Conservation (phyloP, 2,888 invertebrate species). For the Ditylenchus weischeri region DNA sequence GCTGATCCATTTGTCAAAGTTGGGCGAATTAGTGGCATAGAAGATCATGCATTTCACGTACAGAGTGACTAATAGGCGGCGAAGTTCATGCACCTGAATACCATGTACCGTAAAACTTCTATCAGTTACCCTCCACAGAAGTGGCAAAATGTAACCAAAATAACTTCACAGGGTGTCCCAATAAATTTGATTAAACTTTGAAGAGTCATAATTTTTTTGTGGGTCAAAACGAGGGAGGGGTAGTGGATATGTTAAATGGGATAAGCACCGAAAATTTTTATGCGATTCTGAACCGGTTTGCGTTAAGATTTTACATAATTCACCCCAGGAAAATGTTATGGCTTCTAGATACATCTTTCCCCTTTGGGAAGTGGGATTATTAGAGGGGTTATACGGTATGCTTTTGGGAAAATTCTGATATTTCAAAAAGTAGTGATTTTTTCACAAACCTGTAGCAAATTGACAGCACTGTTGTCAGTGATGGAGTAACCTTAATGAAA, state of each 20-base stretch:
- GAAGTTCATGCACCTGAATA: conserved; percentile 78
- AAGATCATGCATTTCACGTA: conserved; percentile 98
- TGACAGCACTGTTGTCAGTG: conserved; percentile 91
- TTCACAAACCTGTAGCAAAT: conserved; percentile 76
- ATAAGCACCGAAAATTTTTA: no score
- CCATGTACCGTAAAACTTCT: neutral
- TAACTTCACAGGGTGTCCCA: no score
- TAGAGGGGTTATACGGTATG: no score
- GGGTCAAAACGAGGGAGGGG: no score
- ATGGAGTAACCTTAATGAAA: conserved; percentile 92
- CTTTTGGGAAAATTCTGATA: no score
- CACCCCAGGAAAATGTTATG: no score
- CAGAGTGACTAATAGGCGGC: conserved; percentile 92
- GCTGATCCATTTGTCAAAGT: conserved; percentile 27
- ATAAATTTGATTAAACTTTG: neutral
- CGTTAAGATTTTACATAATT: no score
- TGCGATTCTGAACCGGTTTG: no score
- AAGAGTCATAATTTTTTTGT: neutral
- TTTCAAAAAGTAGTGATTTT: neutral
- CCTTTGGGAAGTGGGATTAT: no score
- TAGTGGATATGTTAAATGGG: no score
- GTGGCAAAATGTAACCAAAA: no score
- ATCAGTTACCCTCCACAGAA: neutral
- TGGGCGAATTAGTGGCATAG: conserved; percentile 79
- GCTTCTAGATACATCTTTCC: no score